phyloP scores from a whole-genome alignment of 2,888 invertebrate species.

The Meganola albula region DNA sequence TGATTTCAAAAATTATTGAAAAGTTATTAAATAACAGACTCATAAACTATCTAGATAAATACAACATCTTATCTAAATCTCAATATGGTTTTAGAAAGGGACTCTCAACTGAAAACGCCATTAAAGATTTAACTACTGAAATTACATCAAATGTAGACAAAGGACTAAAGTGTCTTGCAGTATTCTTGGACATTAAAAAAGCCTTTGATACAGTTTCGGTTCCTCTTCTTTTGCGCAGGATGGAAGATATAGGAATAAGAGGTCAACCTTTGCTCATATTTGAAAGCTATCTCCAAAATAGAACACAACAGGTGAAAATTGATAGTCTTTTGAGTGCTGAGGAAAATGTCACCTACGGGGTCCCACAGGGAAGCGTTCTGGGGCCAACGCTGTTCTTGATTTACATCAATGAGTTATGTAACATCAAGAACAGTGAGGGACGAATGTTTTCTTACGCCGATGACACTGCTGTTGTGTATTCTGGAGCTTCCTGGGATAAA shows the following conservation, averaged over 20 bases:
- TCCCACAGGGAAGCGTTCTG: conserved; percentile 2
- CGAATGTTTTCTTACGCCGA: conserved; percentile 6
- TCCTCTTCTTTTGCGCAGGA: neutral
- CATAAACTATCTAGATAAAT: too few species aligned
- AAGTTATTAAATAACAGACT: too few species aligned
- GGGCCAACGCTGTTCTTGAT: conserved; percentile 7
- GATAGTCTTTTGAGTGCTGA: neutral
- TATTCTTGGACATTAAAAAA: conserved; percentile 4
- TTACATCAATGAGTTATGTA: conserved; percentile 6
- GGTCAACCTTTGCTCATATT: neutral
- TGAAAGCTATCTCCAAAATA: neutral
- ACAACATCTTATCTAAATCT: too few species aligned
- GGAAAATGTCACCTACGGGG: neutral
- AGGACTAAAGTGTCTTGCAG: too few species aligned
- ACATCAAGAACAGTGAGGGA: neutral
- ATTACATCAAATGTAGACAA: too few species aligned
- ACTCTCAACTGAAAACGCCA: too few species aligned
- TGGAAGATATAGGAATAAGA: neutral
- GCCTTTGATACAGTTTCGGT: neutral
- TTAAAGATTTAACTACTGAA: too few species aligned
- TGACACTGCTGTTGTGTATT: conserved; percentile 7
- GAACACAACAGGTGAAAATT: conserved; percentile 1
- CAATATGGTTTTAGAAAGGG: too few species aligned
- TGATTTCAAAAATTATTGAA: too few species aligned
- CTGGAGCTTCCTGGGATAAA: conserved; percentile 2